These are phyloP conservation scores for Fukomys damarensis DNA, from an alignment of 2,113 vertebrate species.

Conservation along the genomic window DNA sequence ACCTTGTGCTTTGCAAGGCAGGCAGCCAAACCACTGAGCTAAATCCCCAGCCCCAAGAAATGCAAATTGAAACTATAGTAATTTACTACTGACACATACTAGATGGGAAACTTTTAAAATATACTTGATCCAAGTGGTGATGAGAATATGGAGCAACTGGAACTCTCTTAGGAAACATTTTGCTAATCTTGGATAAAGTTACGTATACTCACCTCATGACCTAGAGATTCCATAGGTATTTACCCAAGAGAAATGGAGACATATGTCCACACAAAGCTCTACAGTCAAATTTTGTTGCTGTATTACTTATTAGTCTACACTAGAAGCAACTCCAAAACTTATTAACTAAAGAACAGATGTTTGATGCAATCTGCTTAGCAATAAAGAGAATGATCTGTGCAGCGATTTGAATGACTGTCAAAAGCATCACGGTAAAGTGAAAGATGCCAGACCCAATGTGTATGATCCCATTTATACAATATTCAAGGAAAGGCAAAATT, in stretches of 20 bases:
- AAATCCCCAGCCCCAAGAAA: no score
- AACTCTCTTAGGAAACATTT: not conserved
- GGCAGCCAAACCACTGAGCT: no score
- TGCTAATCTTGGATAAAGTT: not conserved
- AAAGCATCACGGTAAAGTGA: not conserved
- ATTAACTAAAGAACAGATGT: rapidly evolving
- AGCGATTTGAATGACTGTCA: not conserved
- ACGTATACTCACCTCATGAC: not conserved
- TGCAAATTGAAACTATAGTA: no score
- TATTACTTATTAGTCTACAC: not conserved
- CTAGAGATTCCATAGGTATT: not conserved
- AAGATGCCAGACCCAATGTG: not conserved
- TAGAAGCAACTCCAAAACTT: not conserved
- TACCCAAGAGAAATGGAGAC: not conserved
- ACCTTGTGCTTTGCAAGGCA: no score
- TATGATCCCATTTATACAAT: not conserved
- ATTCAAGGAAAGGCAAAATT: not conserved
- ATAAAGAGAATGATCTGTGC: not conserved
- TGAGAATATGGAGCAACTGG: not conserved
- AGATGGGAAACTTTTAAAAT: not conserved
- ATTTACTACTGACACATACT: no score
- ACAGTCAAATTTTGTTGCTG: no score
- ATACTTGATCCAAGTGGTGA: rapidly evolving
- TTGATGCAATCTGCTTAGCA: not conserved
- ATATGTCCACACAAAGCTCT: not conserved